phyloP scores from a whole-genome alignment of 2,113 vertebrate species.

The Chroicocephalus ridibundus region DNA sequence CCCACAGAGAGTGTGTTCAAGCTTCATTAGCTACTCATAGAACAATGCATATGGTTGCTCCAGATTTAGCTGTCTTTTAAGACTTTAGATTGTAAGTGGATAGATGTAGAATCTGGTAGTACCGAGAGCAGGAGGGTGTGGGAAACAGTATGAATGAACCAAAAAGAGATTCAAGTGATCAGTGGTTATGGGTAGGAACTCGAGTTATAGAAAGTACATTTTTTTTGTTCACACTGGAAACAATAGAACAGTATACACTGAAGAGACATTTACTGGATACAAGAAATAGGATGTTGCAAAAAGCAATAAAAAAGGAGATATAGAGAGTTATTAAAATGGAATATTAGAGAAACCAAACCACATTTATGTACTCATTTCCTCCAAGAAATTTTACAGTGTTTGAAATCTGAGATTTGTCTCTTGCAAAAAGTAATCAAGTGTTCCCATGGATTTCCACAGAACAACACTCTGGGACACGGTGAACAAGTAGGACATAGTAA shows the following conservation, averaged over 20 bases:
- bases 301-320: slow-evolving; percentile 24
- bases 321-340: neutral
- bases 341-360: slow-evolving; percentile 11
- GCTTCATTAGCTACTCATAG: neutral
- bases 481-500: neutral
- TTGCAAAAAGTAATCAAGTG: neutral
- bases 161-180: neutral
- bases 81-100: neutral
- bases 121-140: neutral
- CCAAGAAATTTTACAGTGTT: neutral
- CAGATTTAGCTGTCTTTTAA: neutral
- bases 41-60: neutral
- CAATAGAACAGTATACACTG: neutral
- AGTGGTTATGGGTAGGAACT: neutral
- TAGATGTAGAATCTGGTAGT: neutral
- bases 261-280: slow-evolving; percentile 6
- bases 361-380: slow-evolving; percentile 4
- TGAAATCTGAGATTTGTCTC: neutral
- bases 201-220: neutral
- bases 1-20: neutral
- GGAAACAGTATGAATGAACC: neutral
- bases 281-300: slow-evolving; percentile 25
- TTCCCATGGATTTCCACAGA: neutral
- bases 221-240: neutral
- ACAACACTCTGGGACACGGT: neutral